These are phyloP conservation scores for Clamator glandarius DNA, from an alignment of 2,797 vertebrate genomes.

Conservation along the genomic window DNA sequence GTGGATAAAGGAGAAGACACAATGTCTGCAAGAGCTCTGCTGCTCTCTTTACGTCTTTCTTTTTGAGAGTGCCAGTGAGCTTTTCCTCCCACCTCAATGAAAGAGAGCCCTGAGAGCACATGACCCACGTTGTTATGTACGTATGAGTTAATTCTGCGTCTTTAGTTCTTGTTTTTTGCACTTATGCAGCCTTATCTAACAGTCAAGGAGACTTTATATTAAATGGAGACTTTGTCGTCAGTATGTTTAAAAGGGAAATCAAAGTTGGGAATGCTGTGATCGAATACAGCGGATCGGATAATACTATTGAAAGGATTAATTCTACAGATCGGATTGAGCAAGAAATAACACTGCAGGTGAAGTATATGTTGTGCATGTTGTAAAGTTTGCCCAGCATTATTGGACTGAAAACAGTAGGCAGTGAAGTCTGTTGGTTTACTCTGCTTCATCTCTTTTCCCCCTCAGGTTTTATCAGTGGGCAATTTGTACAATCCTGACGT, in stretches of 20 bases:
- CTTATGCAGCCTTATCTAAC: slow-evolving; percentile 90
- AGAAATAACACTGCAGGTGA: slow-evolving; percentile 94
- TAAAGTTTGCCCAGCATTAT: background rate
- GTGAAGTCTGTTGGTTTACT: background rate
- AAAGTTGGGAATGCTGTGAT: slow-evolving; percentile 91
- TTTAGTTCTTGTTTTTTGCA: slow-evolving; percentile 71
- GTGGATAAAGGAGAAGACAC: background rate
- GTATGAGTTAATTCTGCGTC: slow-evolving; percentile 55
- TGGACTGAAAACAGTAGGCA: background rate
- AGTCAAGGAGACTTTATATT: slow-evolving; percentile 95
- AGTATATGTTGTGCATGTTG: background rate
- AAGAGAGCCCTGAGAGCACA: background rate
- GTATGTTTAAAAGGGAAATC: slow-evolving; percentile 99
- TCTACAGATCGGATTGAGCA: slow-evolving; percentile 95
- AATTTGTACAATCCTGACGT: slow-evolving; percentile 96
- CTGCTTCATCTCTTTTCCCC: background rate
- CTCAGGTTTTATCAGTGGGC: slow-evolving; percentile 94
- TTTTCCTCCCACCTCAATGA: background rate
- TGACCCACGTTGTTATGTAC: slow-evolving; percentile 32
- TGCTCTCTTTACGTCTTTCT: slow-evolving; percentile 16
- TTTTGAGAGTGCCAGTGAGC: background rate
- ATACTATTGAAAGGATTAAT: slow-evolving; percentile 94
- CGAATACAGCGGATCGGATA: slow-evolving; percentile 97
- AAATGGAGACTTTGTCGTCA: slow-evolving; percentile 98
- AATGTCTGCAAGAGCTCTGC: background rate